Base-by-base conservation (phyloP, 2,113 vertebrate species). In the Rhinolophus sinicus region DNA sequence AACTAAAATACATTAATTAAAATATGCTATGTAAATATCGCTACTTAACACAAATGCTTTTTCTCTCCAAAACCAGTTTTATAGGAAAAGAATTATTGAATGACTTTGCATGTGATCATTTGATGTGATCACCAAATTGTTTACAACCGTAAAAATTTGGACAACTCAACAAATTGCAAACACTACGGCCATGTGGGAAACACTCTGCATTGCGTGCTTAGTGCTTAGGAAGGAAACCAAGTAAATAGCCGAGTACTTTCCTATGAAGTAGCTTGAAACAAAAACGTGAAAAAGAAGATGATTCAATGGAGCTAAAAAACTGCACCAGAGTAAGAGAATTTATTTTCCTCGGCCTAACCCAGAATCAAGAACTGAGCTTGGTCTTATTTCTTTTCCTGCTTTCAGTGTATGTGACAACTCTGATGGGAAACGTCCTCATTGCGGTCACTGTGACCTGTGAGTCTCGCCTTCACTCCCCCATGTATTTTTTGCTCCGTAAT, bases 401-500 rank as follows among this genome's bases (percentile, higher is more conserved):
- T 26, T 13, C 88, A 22, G 94, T 97, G 8, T 98, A 97, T 1
- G 0, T 92, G 35, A 88, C 82, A 2, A 97, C 94, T 8, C 33
- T 97, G 2, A 69, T 96, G 60, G 97, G 97, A 38, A 98, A 98
- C 54, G 54, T 98, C 6, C 92, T 97, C 52, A 97, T 98, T 75
- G 75, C 80, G 64, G 69, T 96, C 28, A 94, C 95, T 0, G 97
- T 98, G 44, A 96, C 92, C 62, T 81, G 38, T 3, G 94, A 97
- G 1, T 60, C 91, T 4, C 44, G 15, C 33, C 96, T 98, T 2
- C 97, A 98, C 30, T 97, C 69, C 0, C 98, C 96, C 24, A 98
- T 97, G 98, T 97, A 98, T 47, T 92, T 97, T 12, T 52, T 98
- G 83, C 97, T 98, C 15, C 52, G 77, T 4, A 98, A 97, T 38